Percentiles rank a stretch among this genome's conserved stretches.
These are phyloP conservation scores for Tauraco erythrolophus DNA, from an alignment of 2,113 vertebrate genomes.

Conservation along the genomic window DNA sequence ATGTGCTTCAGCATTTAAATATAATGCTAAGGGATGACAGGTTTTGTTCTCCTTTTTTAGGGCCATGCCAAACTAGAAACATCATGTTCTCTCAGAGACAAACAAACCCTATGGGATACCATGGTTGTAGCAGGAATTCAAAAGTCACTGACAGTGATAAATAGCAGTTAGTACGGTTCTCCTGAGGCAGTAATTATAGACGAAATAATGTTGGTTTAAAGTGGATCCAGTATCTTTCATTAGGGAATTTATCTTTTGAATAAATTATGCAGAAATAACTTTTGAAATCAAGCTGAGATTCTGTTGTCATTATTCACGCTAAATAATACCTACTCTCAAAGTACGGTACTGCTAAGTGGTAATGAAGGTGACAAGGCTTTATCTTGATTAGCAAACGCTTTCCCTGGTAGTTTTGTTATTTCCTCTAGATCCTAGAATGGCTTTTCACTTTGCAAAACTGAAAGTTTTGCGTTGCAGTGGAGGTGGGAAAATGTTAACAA, in stretches of 20 bases:
- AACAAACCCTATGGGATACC: constrained; percentile 48
- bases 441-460: background rate
- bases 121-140: background rate
- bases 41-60: background rate
- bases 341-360: background rate
- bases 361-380: background rate
- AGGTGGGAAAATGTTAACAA: background rate
- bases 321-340: constrained; percentile 7
- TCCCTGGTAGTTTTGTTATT: background rate
- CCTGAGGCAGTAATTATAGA: constrained; percentile 51
- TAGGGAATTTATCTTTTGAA: constrained; percentile 51
- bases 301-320: constrained; percentile 30
- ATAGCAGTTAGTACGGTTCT: constrained; percentile 8
- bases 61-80: background rate
- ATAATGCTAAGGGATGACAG: background rate
- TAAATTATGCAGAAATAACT: constrained; percentile 49
- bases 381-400: background rate
- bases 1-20: background rate
- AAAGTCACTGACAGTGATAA: constrained; percentile 44
- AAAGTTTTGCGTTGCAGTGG: background rate
- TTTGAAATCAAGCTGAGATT: constrained; percentile 48
- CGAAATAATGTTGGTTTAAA: constrained; percentile 55
- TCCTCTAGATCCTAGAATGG: background rate
- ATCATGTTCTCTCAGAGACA: constrained; percentile 8
- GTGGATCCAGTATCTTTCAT: constrained; percentile 35